Evolutionary conservation across 2,888 invertebrate genomes (phyloP), one percentile per base, ranked within the genome.

Genomic region (Gastrophysa polygoni): DNA sequence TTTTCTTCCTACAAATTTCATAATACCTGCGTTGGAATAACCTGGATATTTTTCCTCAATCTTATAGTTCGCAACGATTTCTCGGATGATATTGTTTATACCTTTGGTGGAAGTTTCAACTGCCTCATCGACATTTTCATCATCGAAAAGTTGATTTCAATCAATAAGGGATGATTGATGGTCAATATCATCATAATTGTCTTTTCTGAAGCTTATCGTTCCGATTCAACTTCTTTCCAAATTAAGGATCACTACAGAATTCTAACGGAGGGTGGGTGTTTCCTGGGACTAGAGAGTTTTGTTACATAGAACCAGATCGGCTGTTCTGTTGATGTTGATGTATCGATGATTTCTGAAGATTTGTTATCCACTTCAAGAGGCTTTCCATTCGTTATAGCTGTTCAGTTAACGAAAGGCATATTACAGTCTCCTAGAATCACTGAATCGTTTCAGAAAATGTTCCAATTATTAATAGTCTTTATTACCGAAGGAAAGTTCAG

Each of bases 341-440:
- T 46, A 20, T 46, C 46, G 7, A 46, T 46, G 7, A 46, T 46
- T 46, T 46, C 46, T 8, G 17, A 46, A 46, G 46, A 46, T 46
- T 46, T 46, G 20, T 46, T 20, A 10, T 46, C 46, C n/a, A 46
- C 8, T 46, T 46, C 46, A 17, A 46, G 11, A n/a, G 10, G 7
- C 8, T 46, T 20, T 16, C 10, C 46, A 16, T 46, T 46, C n/a
- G 46, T 46, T 46, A 11, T 46, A 46, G 20, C 7, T 46, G 17
- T n/a, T 20, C 46, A 46, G 46, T 46, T 46, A 20, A 46, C 20
- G 46, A 20, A 11, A 46, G n/a, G 46, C 46, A 46, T 16, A n/a
- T 46, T 46, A 20, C 17, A 46, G 7, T 46, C 46, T 46, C 46
- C n/a, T n/a, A 32, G 32, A 32, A 32, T 32, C 32, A 32, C 10